Conservation (phyloP, 2,113 vertebrate genomes). For the Cervus canadensis region DNA sequence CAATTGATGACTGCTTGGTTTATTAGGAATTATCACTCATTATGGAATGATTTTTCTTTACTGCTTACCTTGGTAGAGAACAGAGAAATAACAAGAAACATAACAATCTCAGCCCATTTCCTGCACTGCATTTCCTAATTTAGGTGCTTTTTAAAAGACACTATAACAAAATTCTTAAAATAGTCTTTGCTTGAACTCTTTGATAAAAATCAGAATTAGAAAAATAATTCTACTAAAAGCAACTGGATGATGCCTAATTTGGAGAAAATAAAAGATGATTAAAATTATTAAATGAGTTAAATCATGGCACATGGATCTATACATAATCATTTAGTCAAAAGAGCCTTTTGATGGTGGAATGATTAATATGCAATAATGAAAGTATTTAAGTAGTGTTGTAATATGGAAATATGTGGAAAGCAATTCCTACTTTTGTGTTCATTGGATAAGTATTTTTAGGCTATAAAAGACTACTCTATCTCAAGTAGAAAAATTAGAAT, state of each 20-base stretch:
- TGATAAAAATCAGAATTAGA: constrained; percentile 24
- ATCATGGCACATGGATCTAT: not conserved
- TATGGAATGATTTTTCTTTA: not conserved
- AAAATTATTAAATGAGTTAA: constrained; percentile 19
- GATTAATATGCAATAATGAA: not conserved
- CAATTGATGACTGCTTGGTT: not conserved
- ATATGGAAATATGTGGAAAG: not conserved
- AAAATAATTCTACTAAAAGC: constrained; percentile 5
- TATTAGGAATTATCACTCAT: not conserved
- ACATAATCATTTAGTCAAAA: constrained; percentile 11
- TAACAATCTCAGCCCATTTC: not conserved
- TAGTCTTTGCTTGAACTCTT: constrained; percentile 1
- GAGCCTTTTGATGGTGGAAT: not conserved
- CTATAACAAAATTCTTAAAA: not conserved
- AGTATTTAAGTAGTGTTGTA: not conserved
- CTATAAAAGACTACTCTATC: not conserved
- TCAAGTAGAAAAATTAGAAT: constrained; percentile 47
- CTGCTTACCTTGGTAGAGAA: not conserved
- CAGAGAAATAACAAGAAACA: not conserved
- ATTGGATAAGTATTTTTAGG: constrained; percentile 12
- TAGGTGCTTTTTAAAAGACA: not conserved
- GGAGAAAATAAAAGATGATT: not conserved
- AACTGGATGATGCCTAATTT: not conserved
- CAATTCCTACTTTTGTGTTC: constrained; percentile 41
- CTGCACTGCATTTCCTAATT: not conserved